Conservation (phyloP, 2,888 invertebrate species). For the Meteorus colon region DNA sequence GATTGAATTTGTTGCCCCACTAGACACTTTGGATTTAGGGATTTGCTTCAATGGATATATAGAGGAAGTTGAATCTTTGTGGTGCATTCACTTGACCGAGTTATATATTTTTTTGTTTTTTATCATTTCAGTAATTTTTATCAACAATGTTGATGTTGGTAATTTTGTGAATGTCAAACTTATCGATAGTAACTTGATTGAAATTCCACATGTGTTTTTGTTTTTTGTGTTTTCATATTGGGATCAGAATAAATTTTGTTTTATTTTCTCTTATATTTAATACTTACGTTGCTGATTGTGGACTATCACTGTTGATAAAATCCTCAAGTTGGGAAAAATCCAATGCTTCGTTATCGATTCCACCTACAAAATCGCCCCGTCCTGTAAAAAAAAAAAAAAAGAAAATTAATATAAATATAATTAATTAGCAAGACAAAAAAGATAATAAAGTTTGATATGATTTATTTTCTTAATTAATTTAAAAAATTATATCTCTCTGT, state of each 20-base stretch:
- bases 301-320: conserved; percentile 85
- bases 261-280: neutral
- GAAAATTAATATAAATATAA: conserved; percentile 47
- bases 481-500: neutral
- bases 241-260: neutral
- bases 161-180: too few species aligned
- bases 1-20: conserved; percentile 33
- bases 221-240: neutral
- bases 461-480: neutral
- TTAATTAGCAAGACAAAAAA: neutral
- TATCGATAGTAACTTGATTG: too few species aligned
- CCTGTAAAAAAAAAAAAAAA: conserved; percentile 75
- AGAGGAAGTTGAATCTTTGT: conserved; percentile 31
- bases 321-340: conserved; percentile 89
- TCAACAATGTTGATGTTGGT: too few species aligned
- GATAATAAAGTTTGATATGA: conserved; percentile 8
- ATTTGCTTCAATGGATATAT: conserved; percentile 26
- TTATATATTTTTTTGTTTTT: neutral
- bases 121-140: neutral
- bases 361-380: conserved; percentile 86
- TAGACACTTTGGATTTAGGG: conserved; percentile 32
- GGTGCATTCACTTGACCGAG: neutral
- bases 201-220: neutral
- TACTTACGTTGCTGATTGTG: conserved; percentile 69
- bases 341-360: conserved; percentile 89